Conservation (phyloP, 2,797 vertebrate genomes). For the Chaunax sp. region DNA sequence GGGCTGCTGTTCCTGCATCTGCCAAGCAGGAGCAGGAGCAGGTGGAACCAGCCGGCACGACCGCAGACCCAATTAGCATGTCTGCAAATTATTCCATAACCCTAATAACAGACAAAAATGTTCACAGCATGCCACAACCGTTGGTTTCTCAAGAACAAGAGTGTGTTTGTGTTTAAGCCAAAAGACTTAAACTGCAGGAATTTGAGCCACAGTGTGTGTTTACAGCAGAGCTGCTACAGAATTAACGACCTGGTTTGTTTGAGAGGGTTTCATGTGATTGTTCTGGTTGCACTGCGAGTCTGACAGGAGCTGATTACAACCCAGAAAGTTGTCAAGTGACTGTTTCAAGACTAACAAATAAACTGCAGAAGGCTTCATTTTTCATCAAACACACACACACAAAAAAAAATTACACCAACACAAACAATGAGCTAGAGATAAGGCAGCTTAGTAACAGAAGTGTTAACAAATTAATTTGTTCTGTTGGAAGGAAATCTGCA, state of each 20-base stretch:
- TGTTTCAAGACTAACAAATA: neutral
- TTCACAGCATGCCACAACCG: slow-evolving; percentile 19
- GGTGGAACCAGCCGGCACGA: slow-evolving; percentile 45
- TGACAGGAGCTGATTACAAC: slow-evolving; percentile 7
- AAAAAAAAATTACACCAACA: no score
- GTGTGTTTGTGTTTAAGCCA: slow-evolving; percentile 50
- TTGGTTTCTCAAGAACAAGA: slow-evolving; percentile 45
- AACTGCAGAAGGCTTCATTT: neutral
- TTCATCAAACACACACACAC: no score
- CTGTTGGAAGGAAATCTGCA: no score
- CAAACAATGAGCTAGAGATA: neutral
- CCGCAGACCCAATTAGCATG: slow-evolving; percentile 41
- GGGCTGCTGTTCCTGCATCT: slow-evolving; percentile 16
- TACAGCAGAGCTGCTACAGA: slow-evolving; percentile 28
- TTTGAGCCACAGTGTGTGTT: slow-evolving; percentile 30
- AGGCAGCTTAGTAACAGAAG: neutral
- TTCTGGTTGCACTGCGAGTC: neutral
- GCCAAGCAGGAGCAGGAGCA: slow-evolving; percentile 40
- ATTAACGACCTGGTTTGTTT: slow-evolving; percentile 25
- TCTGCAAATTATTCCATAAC: slow-evolving; percentile 26
- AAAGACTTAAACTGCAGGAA: slow-evolving; percentile 64
- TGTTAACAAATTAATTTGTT: neutral
- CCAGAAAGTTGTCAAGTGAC: neutral
- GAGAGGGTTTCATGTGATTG: slow-evolving; percentile 43
- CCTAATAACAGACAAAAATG: slow-evolving; percentile 29